Percentiles rank a stretch among this genome's conserved stretches.
These are phyloP conservation scores for Tetragonula carbonaria DNA, from an alignment of 2,888 invertebrate species.

Conservation along the genomic window DNA sequence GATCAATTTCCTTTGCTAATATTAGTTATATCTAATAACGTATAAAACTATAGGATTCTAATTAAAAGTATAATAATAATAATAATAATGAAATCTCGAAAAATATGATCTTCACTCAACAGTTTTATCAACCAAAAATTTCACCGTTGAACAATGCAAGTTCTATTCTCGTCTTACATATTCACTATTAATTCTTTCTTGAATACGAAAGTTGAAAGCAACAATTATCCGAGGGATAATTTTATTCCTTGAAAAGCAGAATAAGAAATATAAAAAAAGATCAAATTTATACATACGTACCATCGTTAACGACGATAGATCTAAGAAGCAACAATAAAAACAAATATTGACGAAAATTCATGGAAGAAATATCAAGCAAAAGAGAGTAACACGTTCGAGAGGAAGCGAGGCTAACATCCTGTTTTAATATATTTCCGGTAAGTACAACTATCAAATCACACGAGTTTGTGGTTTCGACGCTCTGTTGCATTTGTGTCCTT, in stretches of 20 bases:
- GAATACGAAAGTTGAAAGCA: background rate
- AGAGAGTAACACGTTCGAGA: slow-evolving; percentile 26
- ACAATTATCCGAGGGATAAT: background rate
- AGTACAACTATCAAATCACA: slow-evolving; percentile 78
- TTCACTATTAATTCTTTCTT: no score
- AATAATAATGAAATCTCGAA: no score
- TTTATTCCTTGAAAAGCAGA: background rate
- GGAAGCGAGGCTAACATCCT: slow-evolving; percentile 78
- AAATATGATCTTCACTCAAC: no score
- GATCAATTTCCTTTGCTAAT: no score
- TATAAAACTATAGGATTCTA: no score
- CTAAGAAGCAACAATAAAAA: background rate
- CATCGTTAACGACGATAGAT: background rate
- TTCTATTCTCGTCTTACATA: no score
- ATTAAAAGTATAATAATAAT: no score
- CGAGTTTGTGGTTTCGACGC: slow-evolving; percentile 74
- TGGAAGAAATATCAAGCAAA: background rate
- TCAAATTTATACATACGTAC: background rate
- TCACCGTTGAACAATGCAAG: no score
- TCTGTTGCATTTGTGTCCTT: slow-evolving; percentile 45
- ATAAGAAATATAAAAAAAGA: background rate
- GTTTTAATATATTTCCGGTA: slow-evolving; percentile 81
- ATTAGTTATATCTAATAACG: no score
- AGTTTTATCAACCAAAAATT: no score
- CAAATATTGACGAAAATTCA: slow-evolving; percentile 8